A percentile compares a stretch with the other conserved stretches of the same genome.
phyloP scores from a whole-genome alignment of 2,113 vertebrate genomes.

The Peromyscus polionotus region DNA sequence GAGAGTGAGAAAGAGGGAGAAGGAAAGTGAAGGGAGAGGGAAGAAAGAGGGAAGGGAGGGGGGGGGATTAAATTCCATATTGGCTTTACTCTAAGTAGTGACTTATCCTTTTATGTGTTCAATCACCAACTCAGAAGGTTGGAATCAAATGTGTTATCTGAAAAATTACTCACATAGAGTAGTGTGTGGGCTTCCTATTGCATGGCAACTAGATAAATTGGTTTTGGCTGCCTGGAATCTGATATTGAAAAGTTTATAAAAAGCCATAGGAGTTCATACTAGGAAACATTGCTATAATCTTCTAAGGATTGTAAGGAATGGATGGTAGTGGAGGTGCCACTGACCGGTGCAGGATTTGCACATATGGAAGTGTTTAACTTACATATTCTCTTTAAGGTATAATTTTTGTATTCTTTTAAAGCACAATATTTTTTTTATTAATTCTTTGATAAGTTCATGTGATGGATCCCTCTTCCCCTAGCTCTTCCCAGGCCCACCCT shows the following conservation, averaged over 20 bases:
- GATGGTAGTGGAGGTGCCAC: neutral
- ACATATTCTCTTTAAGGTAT: neutral
- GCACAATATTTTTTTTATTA: neutral
- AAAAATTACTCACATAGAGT: neutral
- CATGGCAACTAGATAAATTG: neutral
- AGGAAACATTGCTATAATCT: neutral
- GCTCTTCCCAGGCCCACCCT: neutral
- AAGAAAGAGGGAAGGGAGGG: neutral
- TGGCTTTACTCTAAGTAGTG: neutral
- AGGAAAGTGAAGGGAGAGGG: neutral
- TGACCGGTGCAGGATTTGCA: neutral
- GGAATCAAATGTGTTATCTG: neutral
- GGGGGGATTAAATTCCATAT: no score
- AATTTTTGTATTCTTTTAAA: neutral
- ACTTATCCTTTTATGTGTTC: neutral
- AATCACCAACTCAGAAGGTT: neutral
- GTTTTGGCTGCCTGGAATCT: neutral
- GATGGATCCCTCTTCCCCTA: fast-evolving
- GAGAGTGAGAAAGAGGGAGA: neutral
- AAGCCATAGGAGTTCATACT: neutral
- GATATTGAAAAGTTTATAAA: neutral
- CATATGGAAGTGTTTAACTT: neutral
- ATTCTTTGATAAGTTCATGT: neutral
- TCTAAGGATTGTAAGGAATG: neutral
- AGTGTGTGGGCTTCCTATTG: neutral